Percentiles rank a stretch among this genome's conserved stretches.
These are phyloP conservation scores for Muntiacus muntjak DNA, from an alignment of 2,113 vertebrate species.

Conservation along the genomic window DNA sequence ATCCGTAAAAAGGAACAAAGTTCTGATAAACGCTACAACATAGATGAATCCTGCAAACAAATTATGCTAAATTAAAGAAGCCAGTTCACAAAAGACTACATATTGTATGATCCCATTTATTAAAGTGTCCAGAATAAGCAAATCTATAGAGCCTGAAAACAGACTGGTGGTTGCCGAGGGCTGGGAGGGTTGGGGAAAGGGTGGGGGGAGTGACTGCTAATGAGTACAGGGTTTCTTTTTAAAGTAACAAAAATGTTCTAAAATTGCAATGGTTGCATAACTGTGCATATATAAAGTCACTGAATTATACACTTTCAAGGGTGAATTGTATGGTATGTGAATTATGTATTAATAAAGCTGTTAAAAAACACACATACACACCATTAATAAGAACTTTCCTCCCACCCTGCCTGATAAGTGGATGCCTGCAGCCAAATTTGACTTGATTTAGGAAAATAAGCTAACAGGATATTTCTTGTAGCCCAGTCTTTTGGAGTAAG, in stretches of 20 bases:
- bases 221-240: not conserved
- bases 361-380: not conserved
- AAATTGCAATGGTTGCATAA: not conserved
- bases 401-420: not conserved
- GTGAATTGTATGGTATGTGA: not conserved
- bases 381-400: not conserved
- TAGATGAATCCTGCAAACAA: not conserved
- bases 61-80: not conserved
- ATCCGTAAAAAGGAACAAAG: not conserved
- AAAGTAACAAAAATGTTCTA: not conserved
- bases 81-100: not conserved
- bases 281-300: not conserved
- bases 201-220: not conserved
- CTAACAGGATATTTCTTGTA: not conserved
- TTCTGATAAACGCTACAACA: not conserved
- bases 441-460: slow-evolving; percentile 42
- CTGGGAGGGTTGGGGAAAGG: not conserved
- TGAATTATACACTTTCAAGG: not conserved
- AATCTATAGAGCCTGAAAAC: not conserved
- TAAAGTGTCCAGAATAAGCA: not conserved
- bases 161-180: not conserved
- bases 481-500: not conserved
- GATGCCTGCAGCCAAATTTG: slow-evolving; percentile 2
- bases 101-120: not conserved
- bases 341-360: slow-evolving; percentile 18